A percentile compares a stretch with the other conserved stretches of the same genome.
phyloP scores from a whole-genome alignment of 2,797 vertebrate species.

The Leptodactylus fallax region DNA sequence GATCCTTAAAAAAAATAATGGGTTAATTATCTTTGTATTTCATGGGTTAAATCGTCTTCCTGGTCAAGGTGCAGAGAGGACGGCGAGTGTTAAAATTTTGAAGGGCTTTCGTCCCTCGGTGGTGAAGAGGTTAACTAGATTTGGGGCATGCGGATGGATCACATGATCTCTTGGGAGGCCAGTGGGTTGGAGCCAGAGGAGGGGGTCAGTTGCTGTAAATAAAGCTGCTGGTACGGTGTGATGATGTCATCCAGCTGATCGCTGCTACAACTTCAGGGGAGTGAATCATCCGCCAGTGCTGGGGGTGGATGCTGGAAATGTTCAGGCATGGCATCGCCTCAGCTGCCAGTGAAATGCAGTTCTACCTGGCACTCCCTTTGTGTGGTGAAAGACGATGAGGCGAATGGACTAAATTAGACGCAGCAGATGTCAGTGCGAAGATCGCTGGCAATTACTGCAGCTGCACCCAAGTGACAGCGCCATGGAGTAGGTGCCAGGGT shows the following conservation, averaged over 20 bases:
- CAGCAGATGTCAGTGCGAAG: constrained; percentile 6
- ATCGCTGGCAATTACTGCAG: not conserved
- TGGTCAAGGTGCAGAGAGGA: not conserved
- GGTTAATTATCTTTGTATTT: not conserved
- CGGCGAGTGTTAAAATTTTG: not conserved
- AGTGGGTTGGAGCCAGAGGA: not conserved
- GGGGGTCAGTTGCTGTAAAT: constrained; percentile 1
- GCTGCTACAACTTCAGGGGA: not conserved
- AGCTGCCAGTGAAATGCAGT: not conserved
- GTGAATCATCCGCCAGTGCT: constrained; percentile 12
- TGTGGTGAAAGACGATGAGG: not conserved
- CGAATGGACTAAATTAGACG: not conserved
- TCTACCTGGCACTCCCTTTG: not conserved
- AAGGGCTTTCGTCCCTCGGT: not conserved
- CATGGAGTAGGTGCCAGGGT: not conserved
- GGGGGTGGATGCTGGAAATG: not conserved
- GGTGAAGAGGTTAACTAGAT: constrained; percentile 12
- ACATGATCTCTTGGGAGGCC: constrained; percentile 1
- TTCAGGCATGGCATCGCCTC: not conserved
- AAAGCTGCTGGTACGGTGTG: not conserved
- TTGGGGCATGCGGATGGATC: constrained; percentile 6
- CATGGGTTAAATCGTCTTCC: not conserved
- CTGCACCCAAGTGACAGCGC: not conserved
- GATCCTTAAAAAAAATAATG: not conserved
- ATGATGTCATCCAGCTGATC: constrained; percentile 6